Evolutionary conservation across 1,140 invertebrate genomes (phyloP).

Genomic region (Trachymyrmex cornetzi): DNA sequence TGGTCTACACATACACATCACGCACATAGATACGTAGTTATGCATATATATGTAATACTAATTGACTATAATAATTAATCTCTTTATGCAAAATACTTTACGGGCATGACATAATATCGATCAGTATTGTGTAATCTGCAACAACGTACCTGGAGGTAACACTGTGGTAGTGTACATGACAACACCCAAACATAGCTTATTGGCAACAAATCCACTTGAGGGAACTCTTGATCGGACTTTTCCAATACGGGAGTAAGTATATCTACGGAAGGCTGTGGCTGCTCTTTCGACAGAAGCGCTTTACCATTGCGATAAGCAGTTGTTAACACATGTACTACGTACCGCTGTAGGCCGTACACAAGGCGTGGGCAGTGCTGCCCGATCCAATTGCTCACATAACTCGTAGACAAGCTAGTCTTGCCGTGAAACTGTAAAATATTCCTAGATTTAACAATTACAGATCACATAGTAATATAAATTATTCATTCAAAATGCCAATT

Average conservation of each 20-base stretch:
- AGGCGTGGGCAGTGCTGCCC: conserved; percentile 91
- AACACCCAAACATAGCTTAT: conserved; percentile 93
- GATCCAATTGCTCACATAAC: conserved; percentile 93
- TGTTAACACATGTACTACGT: conserved; percentile 91
- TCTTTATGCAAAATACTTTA: conserved; percentile 13
- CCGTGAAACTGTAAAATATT: conserved; percentile 89
- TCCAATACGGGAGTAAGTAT: conserved; percentile 92
- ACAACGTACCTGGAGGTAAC: conserved; percentile 88
- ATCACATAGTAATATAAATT: neutral
- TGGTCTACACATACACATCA: conserved; percentile 73
- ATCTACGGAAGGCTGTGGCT: conserved; percentile 87
- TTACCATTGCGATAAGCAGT: conserved; percentile 91
- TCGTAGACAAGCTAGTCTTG: conserved; percentile 91
- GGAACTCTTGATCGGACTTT: conserved; percentile 85
- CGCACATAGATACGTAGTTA: conserved; percentile 28
- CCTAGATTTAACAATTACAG: conserved; percentile 24
- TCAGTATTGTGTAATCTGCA: neutral
- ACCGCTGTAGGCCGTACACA: conserved; percentile 92
- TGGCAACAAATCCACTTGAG: conserved; percentile 86
- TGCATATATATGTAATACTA: conserved; percentile 12
- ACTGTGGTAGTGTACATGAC: conserved; percentile 90
- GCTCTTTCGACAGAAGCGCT: conserved; percentile 82
- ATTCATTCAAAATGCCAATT: conserved; percentile 2
- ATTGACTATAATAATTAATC: conserved; percentile 32
- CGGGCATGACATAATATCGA: neutral